These are phyloP conservation scores for Cabera pusaria DNA, from an alignment of 2,888 invertebrate species.

Conservation along the genomic window DNA sequence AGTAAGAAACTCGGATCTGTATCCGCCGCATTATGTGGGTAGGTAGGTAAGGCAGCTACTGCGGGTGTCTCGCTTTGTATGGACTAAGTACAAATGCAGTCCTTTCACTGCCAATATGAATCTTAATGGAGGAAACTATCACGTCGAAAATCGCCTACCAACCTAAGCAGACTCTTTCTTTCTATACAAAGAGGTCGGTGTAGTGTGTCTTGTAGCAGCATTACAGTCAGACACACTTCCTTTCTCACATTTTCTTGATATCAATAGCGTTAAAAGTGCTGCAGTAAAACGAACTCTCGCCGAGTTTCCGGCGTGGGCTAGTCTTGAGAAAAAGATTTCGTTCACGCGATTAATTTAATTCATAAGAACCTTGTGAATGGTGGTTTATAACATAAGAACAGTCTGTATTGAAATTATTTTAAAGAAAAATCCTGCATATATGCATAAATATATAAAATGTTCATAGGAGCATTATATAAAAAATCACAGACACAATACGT, in stretches of 20 bases:
- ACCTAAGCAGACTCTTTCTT: conserved; percentile 55
- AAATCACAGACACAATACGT: too few species aligned
- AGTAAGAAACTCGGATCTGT: conserved; percentile 80
- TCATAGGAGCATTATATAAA: too few species aligned
- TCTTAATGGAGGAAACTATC: conserved; percentile 61
- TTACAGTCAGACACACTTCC: conserved; percentile 72
- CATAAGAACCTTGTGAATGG: conserved; percentile 28
- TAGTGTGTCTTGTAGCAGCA: conserved; percentile 67
- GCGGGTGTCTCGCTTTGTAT: conserved; percentile 73
- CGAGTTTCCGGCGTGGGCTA: conserved; percentile 60
- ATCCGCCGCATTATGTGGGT: conserved; percentile 80
- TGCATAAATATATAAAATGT: too few species aligned
- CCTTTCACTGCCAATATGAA: conserved; percentile 73
- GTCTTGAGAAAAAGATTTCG: conserved; percentile 58
- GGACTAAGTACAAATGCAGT: conserved; percentile 63
- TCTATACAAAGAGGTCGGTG: conserved; percentile 63
- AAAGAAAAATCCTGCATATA: conserved; percentile 4
- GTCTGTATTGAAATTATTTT: conserved; percentile 14
- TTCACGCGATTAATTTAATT: conserved; percentile 46
- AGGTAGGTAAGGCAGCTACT: conserved; percentile 76
- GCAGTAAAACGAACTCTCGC: conserved; percentile 66
- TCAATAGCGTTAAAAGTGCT: conserved; percentile 71
- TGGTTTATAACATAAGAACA: conserved; percentile 21
- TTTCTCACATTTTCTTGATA: conserved; percentile 81
- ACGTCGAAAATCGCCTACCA: conserved; percentile 64